These are phyloP conservation scores for Lucilia sericata DNA, from an alignment of 1,140 invertebrate genomes.

Conservation along the genomic window DNA sequence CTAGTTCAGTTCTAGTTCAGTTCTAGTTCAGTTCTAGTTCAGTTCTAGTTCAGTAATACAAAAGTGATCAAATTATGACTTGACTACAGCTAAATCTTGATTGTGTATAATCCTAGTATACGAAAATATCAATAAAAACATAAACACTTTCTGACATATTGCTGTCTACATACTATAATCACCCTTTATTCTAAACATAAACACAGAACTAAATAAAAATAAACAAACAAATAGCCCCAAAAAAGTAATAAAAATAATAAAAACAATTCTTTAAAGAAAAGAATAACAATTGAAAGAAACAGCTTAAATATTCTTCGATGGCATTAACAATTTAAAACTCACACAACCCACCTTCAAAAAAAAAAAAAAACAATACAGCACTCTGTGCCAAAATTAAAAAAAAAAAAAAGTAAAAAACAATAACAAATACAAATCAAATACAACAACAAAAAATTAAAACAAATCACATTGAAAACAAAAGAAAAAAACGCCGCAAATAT, in stretches of 20 bases:
- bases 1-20: too few species aligned
- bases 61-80: too few species aligned
- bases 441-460: neutral
- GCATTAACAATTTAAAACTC: neutral
- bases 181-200: too few species aligned
- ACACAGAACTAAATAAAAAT: neutral
- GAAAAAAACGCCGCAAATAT: too few species aligned
- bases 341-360: neutral
- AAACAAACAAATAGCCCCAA: neutral
- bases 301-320: neutral
- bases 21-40: too few species aligned
- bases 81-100: too few species aligned
- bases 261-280: neutral
- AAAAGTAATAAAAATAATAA: neutral
- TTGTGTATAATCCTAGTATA: too few species aligned
- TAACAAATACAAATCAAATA: neutral
- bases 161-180: too few species aligned
- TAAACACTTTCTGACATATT: too few species aligned
- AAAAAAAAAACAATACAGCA: neutral
- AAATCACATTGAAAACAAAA: neutral
- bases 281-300: neutral
- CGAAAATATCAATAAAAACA: too few species aligned
- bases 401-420: neutral
- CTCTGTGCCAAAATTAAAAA: neutral
- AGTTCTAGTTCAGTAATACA: too few species aligned